phyloP scores from a whole-genome alignment of 2,797 vertebrate genomes.

The Phataginus tricuspis region DNA sequence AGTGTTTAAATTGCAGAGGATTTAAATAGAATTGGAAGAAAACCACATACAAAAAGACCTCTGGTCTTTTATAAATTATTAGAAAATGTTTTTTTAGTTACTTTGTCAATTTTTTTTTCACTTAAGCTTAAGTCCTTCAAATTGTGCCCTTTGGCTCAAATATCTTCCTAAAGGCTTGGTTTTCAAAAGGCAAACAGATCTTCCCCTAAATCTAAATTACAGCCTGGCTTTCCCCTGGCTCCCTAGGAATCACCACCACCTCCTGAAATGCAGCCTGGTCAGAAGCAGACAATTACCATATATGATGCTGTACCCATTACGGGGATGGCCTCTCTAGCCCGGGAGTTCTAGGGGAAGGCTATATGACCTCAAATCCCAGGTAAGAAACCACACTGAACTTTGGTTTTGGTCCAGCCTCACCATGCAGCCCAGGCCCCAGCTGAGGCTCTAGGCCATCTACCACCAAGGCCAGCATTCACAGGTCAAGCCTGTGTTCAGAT shows the following conservation, averaged over 20 bases:
- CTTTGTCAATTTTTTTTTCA: constrained; percentile 28
- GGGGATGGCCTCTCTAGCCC: neutral
- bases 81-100: constrained; percentile 41
- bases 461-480: neutral
- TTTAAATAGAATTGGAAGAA: constrained; percentile 21
- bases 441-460: neutral
- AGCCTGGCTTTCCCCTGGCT: constrained; percentile 22
- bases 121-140: constrained; percentile 28
- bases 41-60: neutral
- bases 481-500: neutral
- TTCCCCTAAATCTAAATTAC: neutral
- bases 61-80: neutral
- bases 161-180: neutral
- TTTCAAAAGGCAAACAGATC: neutral
- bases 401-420: neutral
- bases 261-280: neutral
- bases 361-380: neutral
- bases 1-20: neutral
- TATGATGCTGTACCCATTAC: neutral
- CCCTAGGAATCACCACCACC: neutral
- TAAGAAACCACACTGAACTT: neutral
- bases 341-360: neutral
- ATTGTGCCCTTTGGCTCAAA: neutral
- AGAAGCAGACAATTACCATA: neutral
- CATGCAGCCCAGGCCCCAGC: neutral